Base-by-base conservation (phyloP, 1,140 invertebrate species). In the Drosophila obscura region DNA sequence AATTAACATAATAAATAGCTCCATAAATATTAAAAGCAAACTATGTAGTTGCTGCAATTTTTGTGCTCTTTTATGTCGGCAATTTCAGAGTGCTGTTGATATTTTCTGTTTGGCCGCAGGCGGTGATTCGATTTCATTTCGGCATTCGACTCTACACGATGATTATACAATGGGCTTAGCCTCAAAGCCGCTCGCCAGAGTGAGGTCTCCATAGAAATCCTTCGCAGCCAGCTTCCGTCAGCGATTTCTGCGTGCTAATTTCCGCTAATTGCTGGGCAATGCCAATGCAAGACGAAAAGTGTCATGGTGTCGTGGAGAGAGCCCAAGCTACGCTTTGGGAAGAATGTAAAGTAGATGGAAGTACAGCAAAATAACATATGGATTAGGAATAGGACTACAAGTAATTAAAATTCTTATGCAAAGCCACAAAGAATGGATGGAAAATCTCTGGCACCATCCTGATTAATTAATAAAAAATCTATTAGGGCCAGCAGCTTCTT, bases 1-100 rank as follows among this genome's bases (percentile, higher is more conserved):
- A 78, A 78, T 78, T 78, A 78, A 58, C 74, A 78, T 78, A 79
- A 73, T 67, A 79, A 78, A 78, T 78, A 73, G 76, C 71, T 31
- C 59, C 71, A 80, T 80, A 74, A 80, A 71, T 80, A 71, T 65
- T 52, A 45, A 73, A 78, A 39, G 55, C 58, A 72, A 80, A 80
- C 69, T 75, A 4, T 28, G 8, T 9, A 61, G 71, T 71, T 64
- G 63, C 59, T 53, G 77, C 71, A 73, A 73, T 82, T 73, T 73
- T 62, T 71, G 22, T 44, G 24, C 52, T 39, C 35, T 63, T 58
- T 8, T 49, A 7, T 35, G 31, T 11, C 31, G 31, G 31, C 31
- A 35, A 9, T 35, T 11, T 35, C 31, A 49, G 43, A 22, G 31
- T 5, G 5, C 26, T 26, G 26, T 50, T 51, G 19, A 19, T 19